A percentile compares a stretch with the other conserved stretches of the same genome.
Conservation (phyloP, 2,888 invertebrate species). For the Diploptera punctata region DNA sequence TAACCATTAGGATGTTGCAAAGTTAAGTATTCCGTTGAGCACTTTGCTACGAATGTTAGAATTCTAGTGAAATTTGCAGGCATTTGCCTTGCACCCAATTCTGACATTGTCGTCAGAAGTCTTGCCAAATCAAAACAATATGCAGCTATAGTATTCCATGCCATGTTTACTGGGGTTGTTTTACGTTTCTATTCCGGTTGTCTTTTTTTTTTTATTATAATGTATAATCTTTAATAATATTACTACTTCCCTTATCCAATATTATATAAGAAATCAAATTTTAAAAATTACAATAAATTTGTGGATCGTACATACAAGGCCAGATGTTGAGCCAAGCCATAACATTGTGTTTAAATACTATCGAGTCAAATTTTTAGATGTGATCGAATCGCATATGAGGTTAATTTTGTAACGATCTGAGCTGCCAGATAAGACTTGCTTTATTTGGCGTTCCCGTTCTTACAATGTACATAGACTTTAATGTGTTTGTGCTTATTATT, state of each 20-base stretch:
- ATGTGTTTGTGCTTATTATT: conserved; percentile 33
- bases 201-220: background rate
- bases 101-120: background rate
- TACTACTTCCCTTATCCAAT: background rate
- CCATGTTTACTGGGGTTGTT: conserved; percentile 14
- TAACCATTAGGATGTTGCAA: conserved; percentile 17
- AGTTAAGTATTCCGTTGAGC: background rate
- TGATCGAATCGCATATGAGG: background rate
- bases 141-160: conserved; percentile 11
- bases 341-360: conserved; percentile 18
- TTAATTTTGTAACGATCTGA: conserved; percentile 17
- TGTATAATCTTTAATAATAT: background rate
- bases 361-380: background rate
- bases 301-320: background rate
- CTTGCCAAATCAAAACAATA: conserved; percentile 12
- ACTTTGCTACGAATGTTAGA: background rate
- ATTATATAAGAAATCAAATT: background rate
- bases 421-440: conserved; percentile 36
- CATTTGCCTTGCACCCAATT: background rate
- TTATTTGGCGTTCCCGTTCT: conserved; percentile 31
- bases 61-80: background rate
- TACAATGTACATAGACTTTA: conserved; percentile 33
- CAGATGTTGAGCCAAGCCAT: conserved; percentile 12
- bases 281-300: background rate
- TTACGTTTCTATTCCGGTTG: background rate